phyloP scores from a whole-genome alignment of 2,888 invertebrate genomes.

The Xestia xanthographa region DNA sequence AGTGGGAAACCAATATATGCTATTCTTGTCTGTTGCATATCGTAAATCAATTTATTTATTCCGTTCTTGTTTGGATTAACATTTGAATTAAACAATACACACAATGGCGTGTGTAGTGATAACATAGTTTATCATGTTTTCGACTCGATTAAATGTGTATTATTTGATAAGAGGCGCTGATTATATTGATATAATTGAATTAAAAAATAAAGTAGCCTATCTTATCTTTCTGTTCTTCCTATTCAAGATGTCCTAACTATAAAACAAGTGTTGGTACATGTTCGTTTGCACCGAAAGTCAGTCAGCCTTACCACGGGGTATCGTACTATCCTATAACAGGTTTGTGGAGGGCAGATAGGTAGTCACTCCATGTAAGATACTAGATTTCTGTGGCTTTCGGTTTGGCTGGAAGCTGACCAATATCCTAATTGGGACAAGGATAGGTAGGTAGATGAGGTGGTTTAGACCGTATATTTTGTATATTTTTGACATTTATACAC shows the following conservation, averaged over 20 bases:
- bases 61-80: too few species aligned
- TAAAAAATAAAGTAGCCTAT: constrained; percentile 7
- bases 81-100: not conserved
- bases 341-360: not conserved
- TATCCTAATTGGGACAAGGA: not conserved
- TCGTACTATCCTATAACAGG: not conserved
- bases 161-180: constrained; percentile 5
- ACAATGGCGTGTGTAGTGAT: not conserved
- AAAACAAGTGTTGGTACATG: not conserved
- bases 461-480: not conserved
- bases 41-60: not conserved
- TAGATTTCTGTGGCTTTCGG: not conserved
- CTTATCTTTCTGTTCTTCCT: constrained; percentile 11
- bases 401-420: not conserved
- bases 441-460: not conserved
- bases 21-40: not conserved
- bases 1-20: not conserved
- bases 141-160: not conserved
- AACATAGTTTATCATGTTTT: not conserved
- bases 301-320: not conserved
- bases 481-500: constrained; percentile 14
- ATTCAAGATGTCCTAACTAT: not conserved
- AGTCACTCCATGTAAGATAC: not conserved
- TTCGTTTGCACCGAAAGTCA: not conserved
- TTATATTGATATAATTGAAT: constrained; percentile 7